phyloP scores from a whole-genome alignment of 2,113 vertebrate genomes.

The Gavialis gangeticus region DNA sequence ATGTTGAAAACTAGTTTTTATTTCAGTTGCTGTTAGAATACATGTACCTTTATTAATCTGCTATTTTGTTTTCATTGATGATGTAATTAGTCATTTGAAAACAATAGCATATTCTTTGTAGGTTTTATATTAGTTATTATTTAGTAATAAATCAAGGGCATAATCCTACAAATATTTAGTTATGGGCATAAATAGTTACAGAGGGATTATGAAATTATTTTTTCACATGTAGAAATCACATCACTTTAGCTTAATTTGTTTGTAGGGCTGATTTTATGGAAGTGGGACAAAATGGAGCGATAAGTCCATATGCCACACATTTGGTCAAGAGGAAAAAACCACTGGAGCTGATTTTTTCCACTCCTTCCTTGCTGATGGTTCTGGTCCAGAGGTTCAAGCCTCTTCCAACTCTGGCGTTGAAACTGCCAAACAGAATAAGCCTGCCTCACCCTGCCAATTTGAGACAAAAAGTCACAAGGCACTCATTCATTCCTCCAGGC shows the following conservation, averaged over 20 bases:
- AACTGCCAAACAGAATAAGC: too few relatives aligned
- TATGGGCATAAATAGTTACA: neutral
- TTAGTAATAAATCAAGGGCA: neutral
- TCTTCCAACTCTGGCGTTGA: too few relatives aligned
- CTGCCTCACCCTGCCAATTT: too few relatives aligned
- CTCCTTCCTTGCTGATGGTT: too few relatives aligned
- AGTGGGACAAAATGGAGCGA: neutral
- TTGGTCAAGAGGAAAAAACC: too few relatives aligned
- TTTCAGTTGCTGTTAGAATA: neutral
- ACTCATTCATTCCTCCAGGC: too few relatives aligned
- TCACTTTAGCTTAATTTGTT: neutral
- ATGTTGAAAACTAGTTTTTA: neutral
- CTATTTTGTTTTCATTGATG: neutral
- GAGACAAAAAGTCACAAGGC: too few relatives aligned
- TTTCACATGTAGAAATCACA: neutral
- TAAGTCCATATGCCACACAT: too few relatives aligned
- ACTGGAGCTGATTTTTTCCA: too few relatives aligned
- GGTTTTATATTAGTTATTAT: neutral
- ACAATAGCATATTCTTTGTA: neutral
- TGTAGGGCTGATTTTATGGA: neutral
- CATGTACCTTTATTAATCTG: neutral
- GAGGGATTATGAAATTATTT: neutral
- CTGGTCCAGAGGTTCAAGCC: too few relatives aligned
- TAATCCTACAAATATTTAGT: neutral
- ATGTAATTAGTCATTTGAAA: too few relatives aligned